Evolutionary conservation across 1,140 invertebrate species (phyloP).

Genomic region (Teleogryllus occipitalis): DNA sequence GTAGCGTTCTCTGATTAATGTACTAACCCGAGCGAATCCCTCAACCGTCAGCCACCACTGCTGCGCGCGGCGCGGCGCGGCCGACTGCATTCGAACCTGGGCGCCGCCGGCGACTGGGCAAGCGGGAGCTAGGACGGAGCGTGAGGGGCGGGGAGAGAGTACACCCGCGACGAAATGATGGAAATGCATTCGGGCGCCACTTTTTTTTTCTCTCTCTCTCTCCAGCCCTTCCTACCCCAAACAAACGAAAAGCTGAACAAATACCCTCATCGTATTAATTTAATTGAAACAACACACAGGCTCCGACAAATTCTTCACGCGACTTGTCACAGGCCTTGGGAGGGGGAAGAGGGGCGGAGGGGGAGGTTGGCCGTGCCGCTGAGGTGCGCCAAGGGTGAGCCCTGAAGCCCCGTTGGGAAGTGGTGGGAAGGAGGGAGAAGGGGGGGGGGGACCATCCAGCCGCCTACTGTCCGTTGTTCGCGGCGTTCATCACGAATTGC

Average conservation of each 20-base stretch:
- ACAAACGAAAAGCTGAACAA: not conserved
- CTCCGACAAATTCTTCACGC: not conserved
- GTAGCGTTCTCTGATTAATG: slow-evolving; percentile 4
- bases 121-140: not conserved
- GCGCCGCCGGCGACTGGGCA: not conserved
- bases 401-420: no score
- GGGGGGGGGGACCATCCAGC: no score
- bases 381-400: no score
- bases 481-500: no score
- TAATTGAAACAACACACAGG: not conserved
- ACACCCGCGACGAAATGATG: not conserved
- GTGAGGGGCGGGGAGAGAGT: no score
- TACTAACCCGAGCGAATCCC: not conserved
- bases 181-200: not conserved
- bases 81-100: not conserved
- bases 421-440: no score
- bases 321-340: not conserved
- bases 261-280: not conserved
- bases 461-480: no score
- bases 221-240: not conserved
- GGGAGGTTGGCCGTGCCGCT: not conserved
- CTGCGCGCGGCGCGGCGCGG: not conserved
- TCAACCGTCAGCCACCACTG: not conserved
- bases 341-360: no score
- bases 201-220: not conserved